A percentile compares a stretch with the other conserved stretches of the same genome.
Conservation (phyloP, 2,888 invertebrate genomes). For the Lycia hirtaria region DNA sequence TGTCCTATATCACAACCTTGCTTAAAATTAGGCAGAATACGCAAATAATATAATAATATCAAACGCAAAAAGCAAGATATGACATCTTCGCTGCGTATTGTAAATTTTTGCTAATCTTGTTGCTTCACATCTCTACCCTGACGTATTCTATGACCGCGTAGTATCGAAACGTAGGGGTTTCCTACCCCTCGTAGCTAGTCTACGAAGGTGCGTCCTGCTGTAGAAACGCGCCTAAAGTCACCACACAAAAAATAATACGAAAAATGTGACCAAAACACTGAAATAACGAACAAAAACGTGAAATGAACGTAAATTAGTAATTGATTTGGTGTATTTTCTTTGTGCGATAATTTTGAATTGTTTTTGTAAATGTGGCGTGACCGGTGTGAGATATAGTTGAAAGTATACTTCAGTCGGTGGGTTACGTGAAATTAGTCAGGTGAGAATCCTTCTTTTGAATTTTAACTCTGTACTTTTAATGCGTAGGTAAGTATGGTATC, state of each 20-base stretch:
- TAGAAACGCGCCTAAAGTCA: slow-evolving; percentile 47
- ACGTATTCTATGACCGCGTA: slow-evolving; percentile 65
- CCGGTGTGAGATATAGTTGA: slow-evolving; percentile 46
- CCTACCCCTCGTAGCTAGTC: slow-evolving; percentile 71
- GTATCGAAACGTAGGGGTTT: slow-evolving; percentile 72
- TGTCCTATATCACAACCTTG: no score
- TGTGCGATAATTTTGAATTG: slow-evolving; percentile 34
- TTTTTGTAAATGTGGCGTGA: slow-evolving; percentile 51
- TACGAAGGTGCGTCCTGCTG: slow-evolving; percentile 54
- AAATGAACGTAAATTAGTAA: slow-evolving; percentile 15
- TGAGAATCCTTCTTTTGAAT: slow-evolving; percentile 13
- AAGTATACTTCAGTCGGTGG: slow-evolving; percentile 3
- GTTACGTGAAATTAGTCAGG: slow-evolving; percentile 17
- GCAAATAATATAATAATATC: no score
- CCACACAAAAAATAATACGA: slow-evolving; percentile 63
- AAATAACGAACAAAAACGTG: slow-evolving; percentile 42
- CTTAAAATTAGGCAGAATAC: no score
- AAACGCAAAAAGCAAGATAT: no score
- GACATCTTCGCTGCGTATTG: no score
- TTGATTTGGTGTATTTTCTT: slow-evolving; percentile 32
- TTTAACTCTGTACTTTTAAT: slow-evolving; percentile 9
- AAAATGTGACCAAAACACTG: slow-evolving; percentile 61
- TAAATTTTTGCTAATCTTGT: not conserved
- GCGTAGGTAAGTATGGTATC: not conserved
- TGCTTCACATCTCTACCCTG: slow-evolving; percentile 4